Evolutionary conservation across 2,113 vertebrate genomes (phyloP).

Genomic region (Oryctolagus cuniculus): mOryCun1.1 NC_091437.1:5614501-5615000

Average conservation of each 20-base stretch:
- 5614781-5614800: background rate
- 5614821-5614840: background rate
- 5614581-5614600: slow-evolving; percentile 93
- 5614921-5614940: too few relatives aligned
- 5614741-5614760: slow-evolving; percentile 55
- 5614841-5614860: background rate
- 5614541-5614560: slow-evolving; percentile 92
- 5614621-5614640: background rate
- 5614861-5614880: background rate
- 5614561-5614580: slow-evolving; percentile 95
- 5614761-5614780: background rate
- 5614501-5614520: slow-evolving; percentile 72
- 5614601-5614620: slow-evolving; percentile 84
- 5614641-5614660: slow-evolving; percentile 11
- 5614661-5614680: slow-evolving; percentile 16
- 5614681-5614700: slow-evolving; percentile 42
- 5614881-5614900: slow-evolving; percentile 19
- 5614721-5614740: slow-evolving; percentile 18
- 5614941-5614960: background rate
- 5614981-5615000: background rate
- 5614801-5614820: slow-evolving; percentile 8
- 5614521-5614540: slow-evolving; percentile 92
- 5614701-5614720: slow-evolving; percentile 48
- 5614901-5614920: background rate
- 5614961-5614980: background rate